Conservation (phyloP, 2,113 vertebrate species). For the Ptilorrhoa leucosticta region DNA sequence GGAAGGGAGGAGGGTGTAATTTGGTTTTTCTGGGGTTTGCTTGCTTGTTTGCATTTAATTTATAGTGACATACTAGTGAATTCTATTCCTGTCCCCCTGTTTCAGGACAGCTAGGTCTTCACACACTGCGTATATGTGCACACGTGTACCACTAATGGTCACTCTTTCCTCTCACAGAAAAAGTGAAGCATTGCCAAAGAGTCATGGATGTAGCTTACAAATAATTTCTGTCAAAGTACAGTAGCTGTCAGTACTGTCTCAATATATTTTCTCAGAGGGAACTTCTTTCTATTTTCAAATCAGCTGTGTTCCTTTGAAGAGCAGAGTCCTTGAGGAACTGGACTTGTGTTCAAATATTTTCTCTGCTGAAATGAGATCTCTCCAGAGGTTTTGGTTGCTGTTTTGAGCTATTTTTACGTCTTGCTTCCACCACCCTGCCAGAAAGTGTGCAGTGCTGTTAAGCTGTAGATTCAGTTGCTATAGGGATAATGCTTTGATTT, state of each 20-base stretch:
- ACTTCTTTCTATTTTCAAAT: not conserved
- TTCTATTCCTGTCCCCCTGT: not conserved
- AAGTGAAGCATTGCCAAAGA: not conserved
- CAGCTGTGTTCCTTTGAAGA: not conserved
- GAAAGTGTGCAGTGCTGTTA: not conserved
- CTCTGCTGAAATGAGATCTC: not conserved
- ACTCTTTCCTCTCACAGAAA: not conserved
- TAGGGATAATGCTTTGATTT: slow-evolving; percentile 21
- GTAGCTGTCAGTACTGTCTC: not conserved
- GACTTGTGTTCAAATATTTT: slow-evolving; percentile 7
- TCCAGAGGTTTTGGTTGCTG: not conserved
- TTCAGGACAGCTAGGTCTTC: not conserved
- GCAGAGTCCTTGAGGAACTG: not conserved
- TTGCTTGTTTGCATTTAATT: not conserved
- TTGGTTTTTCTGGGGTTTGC: not conserved
- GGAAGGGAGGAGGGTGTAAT: accelerated
- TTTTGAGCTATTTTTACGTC: slow-evolving; percentile 10
- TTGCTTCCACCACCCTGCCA: not conserved
- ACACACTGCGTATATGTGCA: not conserved
- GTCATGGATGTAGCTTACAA: not conserved
- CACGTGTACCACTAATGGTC: not conserved
- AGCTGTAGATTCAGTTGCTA: slow-evolving; percentile 28
- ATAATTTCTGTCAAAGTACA: not conserved
- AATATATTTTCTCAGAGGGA: not conserved
- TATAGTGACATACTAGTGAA: not conserved